These are phyloP conservation scores for Thyatira batis DNA, from an alignment of 2,888 invertebrate species.

Conservation along the genomic window DNA sequence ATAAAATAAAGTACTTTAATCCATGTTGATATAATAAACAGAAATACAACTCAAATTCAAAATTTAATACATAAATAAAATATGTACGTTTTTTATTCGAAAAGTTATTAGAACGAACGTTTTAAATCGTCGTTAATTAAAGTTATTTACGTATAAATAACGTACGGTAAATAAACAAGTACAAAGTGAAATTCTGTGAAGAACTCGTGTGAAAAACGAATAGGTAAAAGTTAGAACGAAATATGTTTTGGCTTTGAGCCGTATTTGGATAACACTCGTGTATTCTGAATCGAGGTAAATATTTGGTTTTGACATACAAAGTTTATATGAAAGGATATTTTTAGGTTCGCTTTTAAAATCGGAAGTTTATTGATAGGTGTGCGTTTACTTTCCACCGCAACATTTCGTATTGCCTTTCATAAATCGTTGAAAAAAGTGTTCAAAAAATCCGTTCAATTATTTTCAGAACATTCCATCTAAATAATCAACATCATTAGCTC, in stretches of 20 bases:
- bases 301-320: conserved; percentile 23
- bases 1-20: too few species aligned
- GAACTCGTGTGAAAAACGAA: background rate
- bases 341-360: conserved; percentile 9
- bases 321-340: conserved; percentile 13
- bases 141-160: background rate
- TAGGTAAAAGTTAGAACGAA: conserved; percentile 4
- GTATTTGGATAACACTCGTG: conserved; percentile 24
- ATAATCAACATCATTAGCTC: too few species aligned
- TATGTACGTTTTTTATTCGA: background rate
- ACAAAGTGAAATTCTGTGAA: background rate
- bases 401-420: too few species aligned
- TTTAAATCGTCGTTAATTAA: background rate
- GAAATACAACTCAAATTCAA: background rate
- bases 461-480: background rate
- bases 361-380: background rate
- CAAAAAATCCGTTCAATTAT: background rate
- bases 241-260: conserved; percentile 18
- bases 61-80: background rate
- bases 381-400: background rate
- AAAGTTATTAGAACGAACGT: background rate
- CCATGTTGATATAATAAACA: too few species aligned
- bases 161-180: background rate
- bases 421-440: background rate
- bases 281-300: conserved; percentile 18